phyloP scores from a whole-genome alignment of 2,113 vertebrate species.

The Dolichallabes microphthalmus region DNA sequence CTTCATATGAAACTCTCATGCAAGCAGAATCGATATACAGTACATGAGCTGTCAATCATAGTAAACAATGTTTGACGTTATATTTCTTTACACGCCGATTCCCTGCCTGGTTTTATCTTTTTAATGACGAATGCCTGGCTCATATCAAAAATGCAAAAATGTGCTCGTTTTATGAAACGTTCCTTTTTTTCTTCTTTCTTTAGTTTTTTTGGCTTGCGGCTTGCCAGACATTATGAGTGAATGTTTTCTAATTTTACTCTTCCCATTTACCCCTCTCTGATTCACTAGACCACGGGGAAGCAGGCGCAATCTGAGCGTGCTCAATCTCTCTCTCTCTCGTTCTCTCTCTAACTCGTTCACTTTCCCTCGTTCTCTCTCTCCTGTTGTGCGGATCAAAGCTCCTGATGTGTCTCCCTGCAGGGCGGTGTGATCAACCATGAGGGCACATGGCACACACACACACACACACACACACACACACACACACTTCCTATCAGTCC shows the following conservation, averaged over 20 bases:
- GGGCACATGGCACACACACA: slow-evolving; percentile 10
- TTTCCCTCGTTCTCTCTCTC: slow-evolving; percentile 59
- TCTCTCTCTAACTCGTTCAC: background rate
- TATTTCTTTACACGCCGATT: background rate
- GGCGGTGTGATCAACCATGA: slow-evolving; percentile 41
- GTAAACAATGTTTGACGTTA: background rate
- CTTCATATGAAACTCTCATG: background rate
- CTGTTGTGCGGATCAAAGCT: slow-evolving; percentile 68
- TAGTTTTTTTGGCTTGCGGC: slow-evolving; percentile 27
- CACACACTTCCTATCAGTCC: slow-evolving; percentile 8
- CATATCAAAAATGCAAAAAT: slow-evolving; percentile 12
- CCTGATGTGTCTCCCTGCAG: slow-evolving; percentile 46
- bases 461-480: slow-evolving; percentile 23
- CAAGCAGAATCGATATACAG: background rate
- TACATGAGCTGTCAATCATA: background rate
- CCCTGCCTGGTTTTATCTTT: background rate
- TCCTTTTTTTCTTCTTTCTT: slow-evolving; percentile 3
- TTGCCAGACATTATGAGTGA: slow-evolving; percentile 29
- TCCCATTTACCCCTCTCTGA: slow-evolving; percentile 32
- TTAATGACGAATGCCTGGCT: slow-evolving; percentile 10
- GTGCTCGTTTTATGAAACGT: slow-evolving; percentile 1
- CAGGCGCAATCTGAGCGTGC: slow-evolving; percentile 19
- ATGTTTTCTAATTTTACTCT: slow-evolving; percentile 44
- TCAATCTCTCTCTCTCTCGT: slow-evolving; percentile 25
- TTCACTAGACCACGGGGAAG: slow-evolving; percentile 26